These are phyloP conservation scores for Hassar affinis DNA, from an alignment of 2,113 vertebrate genomes.

Conservation along the genomic window DNA sequence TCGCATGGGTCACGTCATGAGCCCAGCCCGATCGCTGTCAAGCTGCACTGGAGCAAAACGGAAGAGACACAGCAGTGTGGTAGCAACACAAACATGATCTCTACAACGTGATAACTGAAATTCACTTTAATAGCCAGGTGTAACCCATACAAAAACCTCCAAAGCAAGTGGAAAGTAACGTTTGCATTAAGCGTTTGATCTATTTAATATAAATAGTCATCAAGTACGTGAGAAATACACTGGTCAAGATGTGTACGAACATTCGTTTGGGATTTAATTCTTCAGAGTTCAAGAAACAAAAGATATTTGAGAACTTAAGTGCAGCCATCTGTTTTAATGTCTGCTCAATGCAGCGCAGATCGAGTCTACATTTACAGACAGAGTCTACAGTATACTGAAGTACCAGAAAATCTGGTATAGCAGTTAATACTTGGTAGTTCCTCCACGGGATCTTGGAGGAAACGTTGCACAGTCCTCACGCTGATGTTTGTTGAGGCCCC, in stretches of 20 bases:
- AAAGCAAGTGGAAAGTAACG: neutral
- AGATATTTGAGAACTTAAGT: neutral
- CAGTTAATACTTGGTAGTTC: too few relatives aligned
- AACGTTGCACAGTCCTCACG: too few relatives aligned
- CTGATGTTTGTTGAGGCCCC: too few relatives aligned
- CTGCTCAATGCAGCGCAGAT: neutral
- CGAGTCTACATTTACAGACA: neutral
- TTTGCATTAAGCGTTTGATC: neutral
- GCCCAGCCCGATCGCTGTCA: neutral
- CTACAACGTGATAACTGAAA: too few relatives aligned
- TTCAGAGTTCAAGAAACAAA: neutral
- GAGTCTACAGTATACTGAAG: too few relatives aligned
- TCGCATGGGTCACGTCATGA: neutral
- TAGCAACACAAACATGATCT: neutral
- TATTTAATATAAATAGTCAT: neutral
- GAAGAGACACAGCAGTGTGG: neutral
- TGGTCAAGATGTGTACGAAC: neutral
- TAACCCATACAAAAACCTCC: neutral
- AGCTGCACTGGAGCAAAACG: neutral
- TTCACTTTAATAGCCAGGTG: neutral
- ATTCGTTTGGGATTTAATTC: neutral
- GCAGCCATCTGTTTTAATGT: neutral
- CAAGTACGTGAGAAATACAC: neutral
- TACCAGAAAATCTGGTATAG: too few relatives aligned
- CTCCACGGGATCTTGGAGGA: too few relatives aligned